Base-by-base conservation (phyloP, 2,888 invertebrate species). In the Euzophera pinguis region DNA sequence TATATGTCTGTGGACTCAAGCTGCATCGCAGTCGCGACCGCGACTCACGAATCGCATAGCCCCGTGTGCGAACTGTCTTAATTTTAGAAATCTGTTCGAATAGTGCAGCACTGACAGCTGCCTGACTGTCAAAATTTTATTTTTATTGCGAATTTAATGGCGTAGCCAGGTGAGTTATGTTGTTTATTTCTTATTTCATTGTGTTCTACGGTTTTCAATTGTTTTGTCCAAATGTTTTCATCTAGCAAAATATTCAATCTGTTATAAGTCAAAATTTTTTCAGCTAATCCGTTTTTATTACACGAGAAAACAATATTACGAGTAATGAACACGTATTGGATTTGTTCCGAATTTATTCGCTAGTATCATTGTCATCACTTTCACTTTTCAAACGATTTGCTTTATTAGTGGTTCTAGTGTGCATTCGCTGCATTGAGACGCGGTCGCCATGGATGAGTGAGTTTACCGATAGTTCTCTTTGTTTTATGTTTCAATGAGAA, bases 161-260 rank as follows among this genome's bases (percentile, higher is more conserved):
- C 90, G 89, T 90, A 90, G 90, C 88, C 87, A 88, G 89, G 90
- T 90, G 83, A 89, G 90, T 84, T 85, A 87, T 81, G 84, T 88
- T 89, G 87, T 89, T 88, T 88, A 84, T 90, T 86, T 88, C 86
- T 75, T 82, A 80, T 80, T 88, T 87, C 82, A 78, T 82, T 73
- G 76, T 75, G 84, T 89, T 89, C 88, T 77, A 86, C 77, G 71
- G 80, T 73, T 77, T 89, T 89, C 90, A 88, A 73, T 90, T 89
- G 90, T 90, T 89, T 90, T 88, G 76, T 84, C 79, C 79, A 81
- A 77, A 87, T 86, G 84, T 83, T 82, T 86, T 82, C 83, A 79
- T 78, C 73, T 85, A 82, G 82, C 81, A 84, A 84, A 84, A 81
- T 84, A 86, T 81, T 79, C 71, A 71, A 81, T 81, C 77, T 81